phyloP scores from a whole-genome alignment of 2,797 vertebrate species.

The Dicrostonyx torquatus region DNA sequence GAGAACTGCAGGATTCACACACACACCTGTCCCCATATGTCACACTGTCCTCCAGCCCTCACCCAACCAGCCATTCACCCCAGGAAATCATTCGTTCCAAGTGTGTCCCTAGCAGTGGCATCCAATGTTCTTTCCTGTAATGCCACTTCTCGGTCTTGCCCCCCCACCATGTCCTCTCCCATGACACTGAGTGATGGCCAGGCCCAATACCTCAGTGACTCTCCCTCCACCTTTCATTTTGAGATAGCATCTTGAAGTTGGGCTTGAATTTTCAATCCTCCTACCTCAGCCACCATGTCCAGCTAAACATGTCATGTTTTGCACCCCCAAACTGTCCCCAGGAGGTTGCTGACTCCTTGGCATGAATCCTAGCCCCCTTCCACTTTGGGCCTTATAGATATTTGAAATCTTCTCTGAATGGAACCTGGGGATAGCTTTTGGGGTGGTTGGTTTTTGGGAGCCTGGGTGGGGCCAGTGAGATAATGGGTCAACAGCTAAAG shows the following conservation, averaged over 20 bases:
- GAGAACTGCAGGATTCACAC: background rate
- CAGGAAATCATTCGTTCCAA: background rate
- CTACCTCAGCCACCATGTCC: background rate
- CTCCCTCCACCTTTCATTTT: background rate
- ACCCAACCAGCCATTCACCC: background rate
- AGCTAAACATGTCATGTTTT: background rate
- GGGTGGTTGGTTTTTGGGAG: background rate
- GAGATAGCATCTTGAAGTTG: background rate
- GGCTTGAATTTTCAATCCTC: background rate
- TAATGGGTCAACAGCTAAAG: background rate
- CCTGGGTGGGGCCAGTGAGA: background rate
- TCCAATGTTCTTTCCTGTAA: background rate
- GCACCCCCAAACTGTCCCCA: background rate
- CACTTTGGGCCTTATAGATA: background rate
- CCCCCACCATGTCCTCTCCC: background rate
- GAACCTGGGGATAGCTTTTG: background rate
- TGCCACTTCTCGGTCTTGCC: background rate
- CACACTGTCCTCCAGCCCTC: background rate
- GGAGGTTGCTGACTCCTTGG: background rate
- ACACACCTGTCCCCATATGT: background rate
- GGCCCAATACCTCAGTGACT: background rate
- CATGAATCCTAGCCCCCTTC: background rate
- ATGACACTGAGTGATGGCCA: accelerated
- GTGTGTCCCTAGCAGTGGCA: background rate
- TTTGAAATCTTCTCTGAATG: background rate